A percentile compares a stretch with the other conserved stretches of the same genome.
phyloP scores from a whole-genome alignment of 2,113 vertebrate genomes.

The Osmerus mordax region DNA sequence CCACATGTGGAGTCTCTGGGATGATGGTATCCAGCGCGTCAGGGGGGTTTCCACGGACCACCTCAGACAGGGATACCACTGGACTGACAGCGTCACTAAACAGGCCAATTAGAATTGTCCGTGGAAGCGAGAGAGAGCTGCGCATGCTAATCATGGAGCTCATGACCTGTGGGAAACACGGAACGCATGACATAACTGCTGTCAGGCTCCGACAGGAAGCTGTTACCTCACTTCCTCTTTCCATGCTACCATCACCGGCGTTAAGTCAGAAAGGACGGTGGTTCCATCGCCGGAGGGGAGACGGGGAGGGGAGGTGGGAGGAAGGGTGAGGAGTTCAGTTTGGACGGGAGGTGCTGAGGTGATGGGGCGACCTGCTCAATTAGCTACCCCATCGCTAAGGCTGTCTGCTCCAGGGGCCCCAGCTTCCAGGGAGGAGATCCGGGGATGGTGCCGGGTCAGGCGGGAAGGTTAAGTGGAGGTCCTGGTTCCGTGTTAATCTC shows the following conservation, averaged over 20 bases:
- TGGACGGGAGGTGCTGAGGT: slow-evolving; percentile 25
- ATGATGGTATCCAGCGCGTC: slow-evolving; percentile 14
- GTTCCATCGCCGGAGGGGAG: too few relatives aligned
- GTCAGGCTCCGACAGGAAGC: slow-evolving; percentile 26
- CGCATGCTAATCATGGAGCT: slow-evolving; percentile 25
- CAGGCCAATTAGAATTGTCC: slow-evolving; percentile 25
- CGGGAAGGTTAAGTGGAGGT: slow-evolving; percentile 26
- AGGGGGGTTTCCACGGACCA: neutral
- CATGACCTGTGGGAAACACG: slow-evolving; percentile 39
- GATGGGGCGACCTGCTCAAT: slow-evolving; percentile 6
- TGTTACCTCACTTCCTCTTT: slow-evolving; percentile 45
- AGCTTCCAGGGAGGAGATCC: slow-evolving; percentile 33
- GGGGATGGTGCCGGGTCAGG: slow-evolving; percentile 1
- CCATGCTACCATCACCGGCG: slow-evolving; percentile 39
- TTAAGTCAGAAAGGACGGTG: slow-evolving; percentile 16
- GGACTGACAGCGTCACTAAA: slow-evolving; percentile 32
- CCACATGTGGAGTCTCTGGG: slow-evolving; percentile 34
- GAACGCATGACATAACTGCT: slow-evolving; percentile 27
- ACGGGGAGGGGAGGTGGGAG: neutral
- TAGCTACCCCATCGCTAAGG: slow-evolving; percentile 23
- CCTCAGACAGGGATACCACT: slow-evolving; percentile 7
- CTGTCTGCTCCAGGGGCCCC: slow-evolving; percentile 24
- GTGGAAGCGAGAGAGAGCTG: slow-evolving; percentile 14
- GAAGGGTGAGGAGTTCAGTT: slow-evolving; percentile 37
- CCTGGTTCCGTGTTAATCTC: slow-evolving; percentile 45